Conservation (phyloP, 2,888 invertebrate species). For the Mellilla xanthometata region DNA sequence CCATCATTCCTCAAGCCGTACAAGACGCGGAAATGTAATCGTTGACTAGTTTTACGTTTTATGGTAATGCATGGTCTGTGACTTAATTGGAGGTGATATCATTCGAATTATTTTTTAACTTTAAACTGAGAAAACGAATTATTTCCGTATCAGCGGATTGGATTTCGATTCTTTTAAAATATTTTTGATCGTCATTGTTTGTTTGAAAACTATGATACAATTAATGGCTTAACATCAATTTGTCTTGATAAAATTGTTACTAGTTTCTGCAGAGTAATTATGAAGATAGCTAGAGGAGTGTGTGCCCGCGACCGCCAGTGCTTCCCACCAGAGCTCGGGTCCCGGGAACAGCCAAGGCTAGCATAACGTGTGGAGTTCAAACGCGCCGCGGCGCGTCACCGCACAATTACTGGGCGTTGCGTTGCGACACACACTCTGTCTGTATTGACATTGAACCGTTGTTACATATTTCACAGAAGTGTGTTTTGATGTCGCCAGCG, state of each 20-base stretch:
- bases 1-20: not conserved
- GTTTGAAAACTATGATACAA: not conserved
- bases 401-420: constrained; percentile 71
- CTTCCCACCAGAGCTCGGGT: constrained; percentile 24
- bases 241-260: not conserved
- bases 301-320: constrained; percentile 13
- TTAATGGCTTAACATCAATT: no score
- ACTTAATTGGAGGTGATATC: constrained; percentile 24
- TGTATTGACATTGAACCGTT: constrained; percentile 77
- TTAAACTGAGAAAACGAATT: constrained; percentile 21
- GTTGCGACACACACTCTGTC: constrained; percentile 31
- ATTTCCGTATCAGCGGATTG: constrained; percentile 24
- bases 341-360: constrained; percentile 66
- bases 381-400: constrained; percentile 64
- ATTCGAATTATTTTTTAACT: constrained; percentile 19
- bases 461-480: constrained; percentile 76
- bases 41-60: constrained; percentile 4
- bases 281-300: not conserved
- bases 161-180: constrained; percentile 11
- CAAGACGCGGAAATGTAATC: constrained; percentile 1
- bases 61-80: constrained; percentile 1
- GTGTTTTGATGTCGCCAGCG: constrained; percentile 57
- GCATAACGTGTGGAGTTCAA: constrained; percentile 64
- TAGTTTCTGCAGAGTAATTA: not conserved
- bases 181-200: not conserved